A percentile compares a stretch with the other conserved stretches of the same genome.
phyloP scores from a whole-genome alignment of 2,797 vertebrate species.

The Odontamblyopus rebecca region DNA sequence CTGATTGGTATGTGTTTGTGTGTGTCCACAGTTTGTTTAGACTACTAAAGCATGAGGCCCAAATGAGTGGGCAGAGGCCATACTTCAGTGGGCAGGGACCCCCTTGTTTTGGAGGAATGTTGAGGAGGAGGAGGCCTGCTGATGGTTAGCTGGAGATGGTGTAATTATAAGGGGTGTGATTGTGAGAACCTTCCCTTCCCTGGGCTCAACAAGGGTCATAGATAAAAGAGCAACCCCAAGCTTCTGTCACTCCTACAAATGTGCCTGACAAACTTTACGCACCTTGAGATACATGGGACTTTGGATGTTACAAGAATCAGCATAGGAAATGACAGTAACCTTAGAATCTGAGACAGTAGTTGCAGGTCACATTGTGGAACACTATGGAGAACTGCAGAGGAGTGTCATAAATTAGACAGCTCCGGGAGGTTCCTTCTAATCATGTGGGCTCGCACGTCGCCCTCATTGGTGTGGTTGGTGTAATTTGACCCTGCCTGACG shows the following conservation, averaged over 20 bases:
- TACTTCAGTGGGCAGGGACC: constrained; percentile 74
- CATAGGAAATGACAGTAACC: constrained; percentile 31
- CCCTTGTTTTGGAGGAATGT: constrained; percentile 77
- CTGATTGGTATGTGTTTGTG: constrained; percentile 61
- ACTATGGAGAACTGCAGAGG: constrained; percentile 58
- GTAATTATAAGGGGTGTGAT: constrained; percentile 81
- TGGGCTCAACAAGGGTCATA: constrained; percentile 70
- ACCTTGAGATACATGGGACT: not conserved
- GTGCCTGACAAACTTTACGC: constrained; percentile 47
- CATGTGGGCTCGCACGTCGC: constrained; percentile 68
- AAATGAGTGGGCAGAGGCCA: constrained; percentile 75
- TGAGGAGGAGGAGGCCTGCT: constrained; percentile 75
- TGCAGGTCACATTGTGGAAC: constrained; percentile 37
- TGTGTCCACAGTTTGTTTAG: constrained; percentile 73
- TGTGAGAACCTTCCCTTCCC: constrained; percentile 76
- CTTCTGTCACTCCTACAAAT: constrained; percentile 46
- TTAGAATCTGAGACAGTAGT: constrained; percentile 15
- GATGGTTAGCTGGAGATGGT: constrained; percentile 77
- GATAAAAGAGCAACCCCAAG: constrained; percentile 71
- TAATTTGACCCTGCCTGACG: constrained; percentile 74
- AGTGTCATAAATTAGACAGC: constrained; percentile 75
- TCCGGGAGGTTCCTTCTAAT: constrained; percentile 78
- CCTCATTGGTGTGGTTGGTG: constrained; percentile 68
- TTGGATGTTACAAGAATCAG: constrained; percentile 13
- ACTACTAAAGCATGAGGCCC: constrained; percentile 77